Base-by-base conservation (phyloP, 2,888 invertebrate species). In the Pandemis corylana region DNA sequence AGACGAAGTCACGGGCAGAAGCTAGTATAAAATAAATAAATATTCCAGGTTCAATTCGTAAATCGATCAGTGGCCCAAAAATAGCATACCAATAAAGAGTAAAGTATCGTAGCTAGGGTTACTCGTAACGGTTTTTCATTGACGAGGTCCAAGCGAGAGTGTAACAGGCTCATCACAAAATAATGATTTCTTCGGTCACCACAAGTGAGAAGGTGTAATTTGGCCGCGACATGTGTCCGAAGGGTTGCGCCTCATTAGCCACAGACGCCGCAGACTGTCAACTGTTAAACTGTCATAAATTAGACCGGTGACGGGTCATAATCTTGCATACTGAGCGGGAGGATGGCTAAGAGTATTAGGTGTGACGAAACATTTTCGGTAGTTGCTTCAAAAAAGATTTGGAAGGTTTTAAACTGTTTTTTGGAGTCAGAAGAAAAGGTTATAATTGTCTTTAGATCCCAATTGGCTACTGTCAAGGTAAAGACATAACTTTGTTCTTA, bases 161-260 rank as follows among this genome's bases (percentile, higher is more conserved):
- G 28, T 12, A 15, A 28, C 59, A 49, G 28, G 7, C 36, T 49
- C 61, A 7, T n/a, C 46, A 13, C 73, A 44, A 44, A 56, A 59
- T 20, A 61, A 13, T 28, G 65, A 56, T 59, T 65, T 49, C 49
- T 46, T 51, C 62, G 12, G 68, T 68, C 69, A 74, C 69, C 75
- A 42, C 80, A 84, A 86, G 83, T 85, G 90, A 87, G 89, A 89
- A 89, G 84, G 84, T 89, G 88, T 91, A 91, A 91, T 92, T 92
- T 89, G 80, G 84, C 78, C 83, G 85, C 83, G 85, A 86, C 89
- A 91, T 90, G 87, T 92, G 91, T 87, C 85, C 83, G 84, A 89
- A 89, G 92, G 93, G 91, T 90, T 90, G 83, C 77, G 79, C 79
- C 88, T 92, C 91, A 92, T 93, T 92, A 92, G 90, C 84, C 89